Evolutionary conservation across 2,888 invertebrate genomes (phyloP), one percentile per base, ranked within the genome.

Genomic region (Scelioninae gen. 2): DNA sequence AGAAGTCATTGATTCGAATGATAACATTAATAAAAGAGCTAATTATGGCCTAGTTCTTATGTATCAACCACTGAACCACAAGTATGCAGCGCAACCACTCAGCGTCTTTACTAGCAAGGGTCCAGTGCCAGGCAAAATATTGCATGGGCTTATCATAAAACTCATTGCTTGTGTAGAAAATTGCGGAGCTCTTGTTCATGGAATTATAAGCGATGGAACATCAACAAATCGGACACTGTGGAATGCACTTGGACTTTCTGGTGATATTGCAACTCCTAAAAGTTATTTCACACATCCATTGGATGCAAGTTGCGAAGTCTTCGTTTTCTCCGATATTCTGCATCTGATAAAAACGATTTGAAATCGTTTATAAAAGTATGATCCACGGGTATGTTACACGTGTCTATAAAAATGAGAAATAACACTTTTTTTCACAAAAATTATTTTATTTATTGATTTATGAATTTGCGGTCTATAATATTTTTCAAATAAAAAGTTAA

Each of bases 191-290:
- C 28, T 28, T 28, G 7, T 28, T 6, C 28, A 28, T 7, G 28
- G 53, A 10, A 10, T 53, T 13, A 39, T 53, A 53, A 39, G 28
- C 28, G 53, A 53, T 53, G 53, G 53, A n/a, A 39, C 53, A 39
- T 25, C 53, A 22, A 53, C 53, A 10, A 53, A 53, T 39, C 53
- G 53, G 15, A 16, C 25, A 37, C 37, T 53, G 53, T 53, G 37
- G 39, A 53, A 37, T 6, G 53, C 37, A 39, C 39, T 53, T 53
- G 53, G 39, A 37, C 25, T 53, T 6, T 28, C 28, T 6, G 28
- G 28, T 28, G 28, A 28, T 28, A 28, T 28, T 28, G 4, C 28
- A 6, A 6, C 28, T 28, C 7, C 28, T 7, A 28, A 28, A 7
- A 28, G 28, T 28, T 28, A 28, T 28, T 28, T 28, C 28, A 28